Evolutionary conservation across 2,888 invertebrate species (phyloP).

Genomic region (Eupithecia vulgata): DNA sequence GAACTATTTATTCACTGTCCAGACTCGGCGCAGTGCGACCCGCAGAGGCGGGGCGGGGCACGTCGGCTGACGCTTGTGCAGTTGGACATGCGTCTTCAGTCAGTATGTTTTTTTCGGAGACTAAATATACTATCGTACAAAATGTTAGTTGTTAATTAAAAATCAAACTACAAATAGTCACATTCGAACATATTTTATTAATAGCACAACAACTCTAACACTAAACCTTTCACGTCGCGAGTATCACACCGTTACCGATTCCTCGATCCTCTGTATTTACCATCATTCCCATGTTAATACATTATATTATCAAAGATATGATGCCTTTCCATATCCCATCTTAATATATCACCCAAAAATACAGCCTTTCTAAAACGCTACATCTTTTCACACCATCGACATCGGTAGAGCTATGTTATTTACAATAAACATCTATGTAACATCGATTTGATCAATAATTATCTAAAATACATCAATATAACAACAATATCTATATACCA

Average conservation of each 20-base stretch:
- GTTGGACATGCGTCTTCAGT: too few species aligned
- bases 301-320: slow-evolving; percentile 77
- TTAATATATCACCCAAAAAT: slow-evolving; percentile 84
- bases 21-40: too few species aligned
- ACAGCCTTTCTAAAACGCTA: slow-evolving; percentile 81
- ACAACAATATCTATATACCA: slow-evolving; percentile 77
- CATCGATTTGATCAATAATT: slow-evolving; percentile 83
- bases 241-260: slow-evolving; percentile 79
- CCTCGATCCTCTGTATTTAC: slow-evolving; percentile 47
- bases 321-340: slow-evolving; percentile 65
- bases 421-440: slow-evolving; percentile 84
- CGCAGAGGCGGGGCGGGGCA: too few species aligned
- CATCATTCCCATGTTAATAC: slow-evolving; percentile 53
- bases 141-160: slow-evolving; percentile 19
- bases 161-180: slow-evolving; percentile 60
- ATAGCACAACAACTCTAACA: slow-evolving; percentile 83
- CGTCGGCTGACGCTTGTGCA: too few species aligned
- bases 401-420: slow-evolving; percentile 71
- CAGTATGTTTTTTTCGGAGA: background rate
- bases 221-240: slow-evolving; percentile 66
- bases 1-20: too few species aligned
- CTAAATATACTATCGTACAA: background rate
- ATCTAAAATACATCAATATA: slow-evolving; percentile 83
- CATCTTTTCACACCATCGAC: slow-evolving; percentile 70
- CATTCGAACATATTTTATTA: slow-evolving; percentile 82